Percentiles rank a stretch among this genome's conserved stretches.
These are phyloP conservation scores for Hedya salicella DNA, from an alignment of 2,888 invertebrate genomes.

Conservation along the genomic window DNA sequence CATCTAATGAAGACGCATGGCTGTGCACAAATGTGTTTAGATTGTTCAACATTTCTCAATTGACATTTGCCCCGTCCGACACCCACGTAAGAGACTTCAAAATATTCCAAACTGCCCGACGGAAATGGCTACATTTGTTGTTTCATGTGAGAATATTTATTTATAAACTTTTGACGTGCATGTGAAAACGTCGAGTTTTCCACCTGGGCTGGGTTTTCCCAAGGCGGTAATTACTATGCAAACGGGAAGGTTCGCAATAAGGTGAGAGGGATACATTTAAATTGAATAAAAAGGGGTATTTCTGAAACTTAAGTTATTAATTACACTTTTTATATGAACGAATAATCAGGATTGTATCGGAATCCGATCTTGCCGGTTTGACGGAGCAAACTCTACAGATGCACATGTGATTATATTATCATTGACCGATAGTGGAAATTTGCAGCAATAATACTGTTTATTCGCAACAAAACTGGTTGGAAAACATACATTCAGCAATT, in stretches of 20 bases:
- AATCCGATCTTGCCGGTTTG: too few relatives aligned
- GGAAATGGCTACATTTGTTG: background rate
- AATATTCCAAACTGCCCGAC: constrained; percentile 15
- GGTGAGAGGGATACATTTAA: constrained; percentile 29
- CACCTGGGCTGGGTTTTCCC: constrained; percentile 15
- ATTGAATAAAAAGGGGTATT: constrained; percentile 6
- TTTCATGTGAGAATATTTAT: constrained; percentile 1
- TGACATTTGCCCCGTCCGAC: constrained; percentile 31
- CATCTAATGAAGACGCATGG: constrained; percentile 43
- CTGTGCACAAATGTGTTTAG: constrained; percentile 26
- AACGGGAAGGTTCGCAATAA: constrained; percentile 17
- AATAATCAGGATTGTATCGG: too few relatives aligned
- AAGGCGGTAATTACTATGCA: constrained; percentile 26
- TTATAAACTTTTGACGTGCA: constrained; percentile 6
- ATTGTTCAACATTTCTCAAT: constrained; percentile 37
- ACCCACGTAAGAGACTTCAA: constrained; percentile 18
- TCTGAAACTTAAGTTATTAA: too few relatives aligned
- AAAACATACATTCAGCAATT: too few relatives aligned
- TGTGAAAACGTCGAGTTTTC: background rate
- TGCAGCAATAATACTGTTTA: too few relatives aligned
- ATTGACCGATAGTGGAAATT: too few relatives aligned
- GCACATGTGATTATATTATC: too few relatives aligned
- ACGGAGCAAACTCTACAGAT: too few relatives aligned
- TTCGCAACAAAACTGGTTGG: too few relatives aligned
- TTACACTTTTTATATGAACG: too few relatives aligned